These are phyloP conservation scores for Lordiphosa andalusiaca DNA, from an alignment of 2,888 invertebrate species.

Conservation along the genomic window DNA sequence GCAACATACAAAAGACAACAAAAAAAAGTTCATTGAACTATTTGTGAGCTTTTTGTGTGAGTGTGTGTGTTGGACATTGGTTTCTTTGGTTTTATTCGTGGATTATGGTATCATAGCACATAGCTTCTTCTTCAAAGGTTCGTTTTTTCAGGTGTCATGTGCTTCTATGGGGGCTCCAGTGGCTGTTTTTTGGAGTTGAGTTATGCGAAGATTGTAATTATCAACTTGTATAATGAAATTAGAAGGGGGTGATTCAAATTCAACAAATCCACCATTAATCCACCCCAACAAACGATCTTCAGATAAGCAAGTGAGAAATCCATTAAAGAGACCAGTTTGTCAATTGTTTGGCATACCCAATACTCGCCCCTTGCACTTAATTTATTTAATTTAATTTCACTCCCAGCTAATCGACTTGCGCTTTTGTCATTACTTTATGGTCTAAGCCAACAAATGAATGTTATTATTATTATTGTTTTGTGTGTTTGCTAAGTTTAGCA, in stretches of 20 bases:
- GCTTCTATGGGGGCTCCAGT: constrained; percentile 45
- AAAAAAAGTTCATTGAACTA: constrained; percentile 75
- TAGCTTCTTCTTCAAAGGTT: constrained; percentile 59
- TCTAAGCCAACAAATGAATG: constrained; percentile 24
- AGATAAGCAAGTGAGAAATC: constrained; percentile 56
- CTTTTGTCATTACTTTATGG: constrained; percentile 18
- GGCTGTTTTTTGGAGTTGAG: constrained; percentile 27
- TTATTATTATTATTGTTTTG: constrained; percentile 23
- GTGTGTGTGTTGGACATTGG: constrained; percentile 55
- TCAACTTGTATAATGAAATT: constrained; percentile 64
- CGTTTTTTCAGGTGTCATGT: constrained; percentile 49
- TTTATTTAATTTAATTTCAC: constrained; percentile 30
- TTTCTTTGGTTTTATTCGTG: constrained; percentile 76
- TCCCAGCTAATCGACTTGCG: constrained; percentile 11
- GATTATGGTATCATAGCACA: constrained; percentile 75
- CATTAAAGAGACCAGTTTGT: constrained; percentile 31
- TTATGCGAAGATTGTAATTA: constrained; percentile 45
- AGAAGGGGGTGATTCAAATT: constrained; percentile 25
- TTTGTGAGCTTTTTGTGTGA: constrained; percentile 70
- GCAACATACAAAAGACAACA: constrained; percentile 58
- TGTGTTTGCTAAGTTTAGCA: constrained; percentile 46
- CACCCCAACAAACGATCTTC: constrained; percentile 50
- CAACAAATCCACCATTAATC: constrained; percentile 34
- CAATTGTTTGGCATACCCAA: constrained; percentile 25
- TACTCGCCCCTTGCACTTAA: constrained; percentile 47